A percentile compares a stretch with the other conserved stretches of the same genome.
These are phyloP conservation scores for Neodiprion fabricii DNA, from an alignment of 1,140 invertebrate species.

Conservation along the genomic window DNA sequence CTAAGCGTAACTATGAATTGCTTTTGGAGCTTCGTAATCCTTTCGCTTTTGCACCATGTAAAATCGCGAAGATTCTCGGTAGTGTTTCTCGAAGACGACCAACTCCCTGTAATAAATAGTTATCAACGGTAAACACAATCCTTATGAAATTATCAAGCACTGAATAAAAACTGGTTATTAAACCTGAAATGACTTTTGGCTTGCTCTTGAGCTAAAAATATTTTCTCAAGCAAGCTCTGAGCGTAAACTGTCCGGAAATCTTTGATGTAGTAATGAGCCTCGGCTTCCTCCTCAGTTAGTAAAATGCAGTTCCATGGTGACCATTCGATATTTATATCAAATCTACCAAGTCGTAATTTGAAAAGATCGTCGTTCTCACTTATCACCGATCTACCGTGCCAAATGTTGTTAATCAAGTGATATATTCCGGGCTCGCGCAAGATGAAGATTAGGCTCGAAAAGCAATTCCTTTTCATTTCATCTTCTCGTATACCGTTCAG, in stretches of 20 bases:
- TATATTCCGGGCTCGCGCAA: slow-evolving; percentile 70
- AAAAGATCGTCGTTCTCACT: slow-evolving; percentile 67
- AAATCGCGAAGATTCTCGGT: slow-evolving; percentile 29
- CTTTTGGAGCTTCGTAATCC: slow-evolving; percentile 24
- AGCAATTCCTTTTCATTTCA: slow-evolving; percentile 62
- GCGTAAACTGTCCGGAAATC: slow-evolving; percentile 43
- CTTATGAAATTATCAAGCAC: neutral
- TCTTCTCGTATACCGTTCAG: slow-evolving; percentile 66
- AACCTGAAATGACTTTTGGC: slow-evolving; percentile 46
- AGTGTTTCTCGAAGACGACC: slow-evolving; percentile 13
- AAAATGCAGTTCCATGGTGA: slow-evolving; percentile 77
- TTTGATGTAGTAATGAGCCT: slow-evolving; percentile 57
- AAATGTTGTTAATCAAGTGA: slow-evolving; percentile 70
- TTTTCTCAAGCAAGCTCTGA: slow-evolving; percentile 34
- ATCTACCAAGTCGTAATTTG: slow-evolving; percentile 66
- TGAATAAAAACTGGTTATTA: neutral
- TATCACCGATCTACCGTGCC: slow-evolving; percentile 71
- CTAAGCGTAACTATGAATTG: slow-evolving; percentile 25
- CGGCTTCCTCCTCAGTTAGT: slow-evolving; percentile 69
- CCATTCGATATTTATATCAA: slow-evolving; percentile 67
- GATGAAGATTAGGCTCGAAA: slow-evolving; percentile 66
- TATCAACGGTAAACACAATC: neutral
- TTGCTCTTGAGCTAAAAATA: slow-evolving; percentile 40
- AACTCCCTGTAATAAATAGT: slow-evolving; percentile 5
- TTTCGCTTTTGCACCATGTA: slow-evolving; percentile 24